Evolutionary conservation across 2,113 vertebrate genomes (phyloP).

Genomic region (Thunnus maccoyii): DNA sequence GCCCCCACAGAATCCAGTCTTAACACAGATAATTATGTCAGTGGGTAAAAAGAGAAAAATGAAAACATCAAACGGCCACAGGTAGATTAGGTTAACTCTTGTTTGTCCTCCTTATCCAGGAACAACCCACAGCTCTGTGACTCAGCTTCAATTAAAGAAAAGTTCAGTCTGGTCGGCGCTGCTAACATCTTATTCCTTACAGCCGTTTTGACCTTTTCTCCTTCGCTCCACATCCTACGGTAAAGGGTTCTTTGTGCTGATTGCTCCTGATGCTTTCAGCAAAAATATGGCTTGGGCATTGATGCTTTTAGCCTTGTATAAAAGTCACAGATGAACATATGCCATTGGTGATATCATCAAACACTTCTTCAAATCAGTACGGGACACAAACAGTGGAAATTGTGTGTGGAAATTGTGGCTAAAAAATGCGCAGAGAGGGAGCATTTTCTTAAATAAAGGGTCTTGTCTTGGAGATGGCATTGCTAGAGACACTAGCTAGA

Average conservation of each 20-base stretch:
- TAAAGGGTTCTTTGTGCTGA: slow-evolving; percentile 78
- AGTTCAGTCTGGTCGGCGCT: slow-evolving; percentile 38
- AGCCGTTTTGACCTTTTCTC: slow-evolving; percentile 33
- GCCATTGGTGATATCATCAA: slow-evolving; percentile 30
- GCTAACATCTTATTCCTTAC: slow-evolving; percentile 25
- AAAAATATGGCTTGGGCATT: slow-evolving; percentile 72
- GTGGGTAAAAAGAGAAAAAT: slow-evolving; percentile 51
- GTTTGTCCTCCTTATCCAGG: slow-evolving; percentile 44
- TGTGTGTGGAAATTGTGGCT: slow-evolving; percentile 20
- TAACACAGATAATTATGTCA: slow-evolving; percentile 42
- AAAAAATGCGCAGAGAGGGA: slow-evolving; percentile 44
- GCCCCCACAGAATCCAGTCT: slow-evolving; percentile 67
- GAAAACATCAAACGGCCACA: slow-evolving; percentile 64
- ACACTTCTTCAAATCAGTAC: slow-evolving; percentile 35
- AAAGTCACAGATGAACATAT: slow-evolving; percentile 49
- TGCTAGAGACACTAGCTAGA: slow-evolving; percentile 65
- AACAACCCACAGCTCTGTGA: slow-evolving; percentile 39
- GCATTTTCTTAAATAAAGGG: slow-evolving; percentile 63
- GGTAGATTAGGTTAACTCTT: slow-evolving; percentile 67
- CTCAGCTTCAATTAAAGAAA: slow-evolving; percentile 34
- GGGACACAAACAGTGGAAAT: slow-evolving; percentile 37
- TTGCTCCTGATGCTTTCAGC: slow-evolving; percentile 48
- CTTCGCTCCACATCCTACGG: slow-evolving; percentile 33
- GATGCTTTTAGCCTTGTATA: slow-evolving; percentile 54
- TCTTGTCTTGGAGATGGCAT: slow-evolving; percentile 62